phyloP scores from a whole-genome alignment of 2,888 invertebrate genomes.

The Yponomeuta plumbellus region DNA sequence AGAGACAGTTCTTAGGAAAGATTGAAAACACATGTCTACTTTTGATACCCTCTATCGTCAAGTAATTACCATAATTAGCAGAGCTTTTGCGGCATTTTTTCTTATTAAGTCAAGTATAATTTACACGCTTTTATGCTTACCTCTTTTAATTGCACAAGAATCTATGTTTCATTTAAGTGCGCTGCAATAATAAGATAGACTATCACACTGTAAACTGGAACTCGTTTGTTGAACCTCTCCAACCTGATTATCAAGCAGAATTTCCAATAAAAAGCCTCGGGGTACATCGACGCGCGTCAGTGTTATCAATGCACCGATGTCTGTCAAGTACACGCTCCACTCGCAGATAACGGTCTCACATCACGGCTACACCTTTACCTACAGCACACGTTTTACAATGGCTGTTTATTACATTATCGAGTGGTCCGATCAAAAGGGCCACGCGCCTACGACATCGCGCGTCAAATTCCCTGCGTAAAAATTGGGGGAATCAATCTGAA shows the following conservation, averaged over 20 bases:
- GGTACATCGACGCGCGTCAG: constrained; percentile 29
- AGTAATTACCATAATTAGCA: not conserved
- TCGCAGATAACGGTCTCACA: constrained; percentile 52
- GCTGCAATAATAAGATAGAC: no score
- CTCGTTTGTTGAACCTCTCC: not conserved
- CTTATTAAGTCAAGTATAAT: not conserved
- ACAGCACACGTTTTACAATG: constrained; percentile 46
- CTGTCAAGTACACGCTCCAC: constrained; percentile 39
- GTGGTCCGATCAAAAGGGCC: constrained; percentile 34
- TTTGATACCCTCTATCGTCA: not conserved
- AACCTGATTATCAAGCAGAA: not conserved
- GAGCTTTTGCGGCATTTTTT: not conserved
- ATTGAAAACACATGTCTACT: not conserved
- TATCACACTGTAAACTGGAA: no score
- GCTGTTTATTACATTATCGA: constrained; percentile 51
- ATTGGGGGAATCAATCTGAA: constrained; percentile 31
- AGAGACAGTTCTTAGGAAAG: constrained; percentile 10
- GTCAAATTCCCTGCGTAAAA: constrained; percentile 48
- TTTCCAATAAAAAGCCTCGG: not conserved
- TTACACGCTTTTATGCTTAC: not conserved
- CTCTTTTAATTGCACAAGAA: no score
- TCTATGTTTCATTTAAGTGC: no score
- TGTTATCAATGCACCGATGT: constrained; percentile 49
- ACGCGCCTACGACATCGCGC: constrained; percentile 51
- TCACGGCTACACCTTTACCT: constrained; percentile 26